Conservation (phyloP, 1,140 invertebrate species). For the Procambarus clarkii region DNA sequence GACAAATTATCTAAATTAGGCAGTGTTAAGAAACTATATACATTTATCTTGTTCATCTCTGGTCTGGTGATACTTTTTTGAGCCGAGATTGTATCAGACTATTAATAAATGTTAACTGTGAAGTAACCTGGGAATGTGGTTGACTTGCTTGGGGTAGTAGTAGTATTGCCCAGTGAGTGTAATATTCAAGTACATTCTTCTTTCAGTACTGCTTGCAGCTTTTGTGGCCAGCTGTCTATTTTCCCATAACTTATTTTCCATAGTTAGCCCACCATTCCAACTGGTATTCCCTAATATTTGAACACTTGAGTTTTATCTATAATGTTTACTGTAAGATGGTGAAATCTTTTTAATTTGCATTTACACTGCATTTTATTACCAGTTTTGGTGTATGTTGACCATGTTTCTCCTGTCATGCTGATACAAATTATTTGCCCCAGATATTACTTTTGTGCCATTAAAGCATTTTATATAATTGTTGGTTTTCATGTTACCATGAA, state of each 20-base stretch:
- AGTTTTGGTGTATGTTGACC: background rate
- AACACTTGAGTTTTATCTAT: background rate
- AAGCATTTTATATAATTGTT: background rate
- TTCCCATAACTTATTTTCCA: background rate
- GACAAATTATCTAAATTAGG: background rate
- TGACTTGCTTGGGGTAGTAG: background rate
- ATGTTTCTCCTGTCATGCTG: background rate
- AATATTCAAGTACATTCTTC: background rate
- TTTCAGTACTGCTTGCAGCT: background rate
- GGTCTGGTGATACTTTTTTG: background rate
- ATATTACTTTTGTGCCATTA: background rate
- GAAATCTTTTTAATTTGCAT: background rate
- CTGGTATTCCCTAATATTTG: background rate
- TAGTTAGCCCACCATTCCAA: background rate
- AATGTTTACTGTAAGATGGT: background rate
- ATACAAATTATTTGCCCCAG: background rate
- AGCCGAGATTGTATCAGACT: background rate
- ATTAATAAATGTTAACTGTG: background rate
- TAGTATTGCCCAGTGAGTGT: background rate
- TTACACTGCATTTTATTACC: background rate
- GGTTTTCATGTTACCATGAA: background rate
- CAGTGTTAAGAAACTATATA: no score
- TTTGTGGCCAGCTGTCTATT: background rate
- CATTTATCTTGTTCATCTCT: background rate
- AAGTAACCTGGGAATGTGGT: background rate